These are phyloP conservation scores for Jordanella pulchra DNA, from an alignment of 2,797 vertebrate species.

Conservation along the genomic window DNA sequence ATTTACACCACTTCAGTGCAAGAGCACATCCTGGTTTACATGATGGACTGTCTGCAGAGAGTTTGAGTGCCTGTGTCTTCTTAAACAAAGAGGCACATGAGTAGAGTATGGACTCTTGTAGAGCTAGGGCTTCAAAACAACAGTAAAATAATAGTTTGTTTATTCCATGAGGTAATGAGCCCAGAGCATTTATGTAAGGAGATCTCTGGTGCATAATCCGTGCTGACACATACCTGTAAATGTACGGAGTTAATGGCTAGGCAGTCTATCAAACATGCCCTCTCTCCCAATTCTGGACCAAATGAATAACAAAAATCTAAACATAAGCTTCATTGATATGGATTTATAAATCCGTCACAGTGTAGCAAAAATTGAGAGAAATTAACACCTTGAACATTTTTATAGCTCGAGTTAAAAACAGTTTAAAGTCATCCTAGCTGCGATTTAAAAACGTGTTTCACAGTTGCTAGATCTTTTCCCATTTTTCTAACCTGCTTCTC, in stretches of 20 bases:
- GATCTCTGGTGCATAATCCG: not conserved
- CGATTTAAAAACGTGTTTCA: not conserved
- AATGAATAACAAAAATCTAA: not conserved
- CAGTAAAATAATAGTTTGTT: not conserved
- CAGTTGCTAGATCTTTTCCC: not conserved
- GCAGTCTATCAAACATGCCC: not conserved
- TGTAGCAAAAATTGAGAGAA: not conserved
- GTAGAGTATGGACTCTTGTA: too few relatives aligned
- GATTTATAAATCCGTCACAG: not conserved
- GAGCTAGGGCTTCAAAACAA: too few relatives aligned
- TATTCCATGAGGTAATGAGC: not conserved
- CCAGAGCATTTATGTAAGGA: not conserved
- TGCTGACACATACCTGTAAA: not conserved
- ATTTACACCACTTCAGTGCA: too few relatives aligned
- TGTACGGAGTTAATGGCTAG: not conserved
- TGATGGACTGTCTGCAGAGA: not conserved
- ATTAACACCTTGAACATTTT: not conserved
- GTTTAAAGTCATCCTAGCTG: not conserved
- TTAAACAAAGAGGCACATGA: not conserved
- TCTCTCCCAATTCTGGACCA: not conserved
- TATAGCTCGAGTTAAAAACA: not conserved
- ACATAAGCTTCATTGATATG: not conserved
- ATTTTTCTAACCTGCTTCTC: slow-evolving; percentile 1
- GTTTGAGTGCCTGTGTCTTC: not conserved
- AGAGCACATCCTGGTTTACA: not conserved